A percentile compares a stretch with the other conserved stretches of the same genome.
phyloP scores from a whole-genome alignment of 2,113 vertebrate species.

The Alces alces region DNA sequence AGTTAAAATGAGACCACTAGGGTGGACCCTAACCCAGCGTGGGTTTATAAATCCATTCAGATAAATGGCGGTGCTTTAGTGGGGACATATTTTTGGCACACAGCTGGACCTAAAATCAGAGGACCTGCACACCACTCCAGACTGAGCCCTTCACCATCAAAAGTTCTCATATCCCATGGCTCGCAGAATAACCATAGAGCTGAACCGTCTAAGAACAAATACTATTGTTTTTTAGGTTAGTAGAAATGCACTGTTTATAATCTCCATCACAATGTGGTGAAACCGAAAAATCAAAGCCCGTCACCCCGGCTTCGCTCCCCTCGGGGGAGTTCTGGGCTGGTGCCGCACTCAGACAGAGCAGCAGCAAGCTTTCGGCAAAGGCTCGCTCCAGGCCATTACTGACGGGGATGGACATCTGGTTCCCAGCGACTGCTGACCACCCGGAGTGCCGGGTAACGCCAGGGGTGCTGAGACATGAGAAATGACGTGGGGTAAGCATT shows the following conservation, averaged over 20 bases:
- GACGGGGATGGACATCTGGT: background rate
- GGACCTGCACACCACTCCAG: background rate
- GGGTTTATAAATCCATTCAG: conserved; percentile 44
- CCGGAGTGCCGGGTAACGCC: accelerated
- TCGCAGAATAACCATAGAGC: background rate
- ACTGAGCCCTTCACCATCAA: conserved; percentile 6
- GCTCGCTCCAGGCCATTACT: background rate
- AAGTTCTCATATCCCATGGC: background rate
- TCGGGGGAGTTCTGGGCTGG: background rate
- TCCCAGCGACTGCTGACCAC: background rate
- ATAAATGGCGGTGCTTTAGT: background rate
- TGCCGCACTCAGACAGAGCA: background rate
- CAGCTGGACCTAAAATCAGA: background rate
- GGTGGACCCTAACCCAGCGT: background rate
- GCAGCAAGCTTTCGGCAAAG: background rate
- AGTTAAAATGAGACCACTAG: background rate
- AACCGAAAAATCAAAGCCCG: background rate
- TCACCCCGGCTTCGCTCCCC: background rate
- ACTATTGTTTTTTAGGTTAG: background rate
- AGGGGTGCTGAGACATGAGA: background rate
- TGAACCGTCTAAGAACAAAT: background rate
- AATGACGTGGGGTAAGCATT: background rate
- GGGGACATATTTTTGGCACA: background rate
- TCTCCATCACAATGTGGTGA: background rate
- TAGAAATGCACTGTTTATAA: background rate